phyloP scores from a whole-genome alignment of 1,140 invertebrate species.

The Olivierus martensii region DNA sequence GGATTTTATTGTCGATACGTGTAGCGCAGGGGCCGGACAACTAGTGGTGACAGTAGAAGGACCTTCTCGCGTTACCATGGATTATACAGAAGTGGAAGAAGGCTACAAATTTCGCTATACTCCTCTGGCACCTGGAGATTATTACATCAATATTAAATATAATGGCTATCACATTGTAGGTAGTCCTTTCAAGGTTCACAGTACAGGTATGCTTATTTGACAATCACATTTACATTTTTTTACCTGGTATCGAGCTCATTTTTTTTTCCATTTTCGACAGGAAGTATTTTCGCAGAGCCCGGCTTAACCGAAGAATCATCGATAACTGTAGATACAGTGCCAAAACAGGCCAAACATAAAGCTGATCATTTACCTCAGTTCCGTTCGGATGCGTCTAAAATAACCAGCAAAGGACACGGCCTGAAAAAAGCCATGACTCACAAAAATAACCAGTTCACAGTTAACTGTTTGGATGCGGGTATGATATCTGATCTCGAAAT shows the following conservation, averaged over 20 bases:
- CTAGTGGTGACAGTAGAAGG: conserved; percentile 88
- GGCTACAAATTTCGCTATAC: conserved; percentile 95
- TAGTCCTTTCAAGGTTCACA: conserved; percentile 70
- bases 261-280: background rate
- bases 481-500: too few species aligned
- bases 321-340: conserved; percentile 84
- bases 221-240: too few species aligned
- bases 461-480: conserved; percentile 68
- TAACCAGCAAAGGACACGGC: conserved; percentile 82
- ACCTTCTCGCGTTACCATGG: conserved; percentile 88
- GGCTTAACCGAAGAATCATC: conserved; percentile 63
- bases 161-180: conserved; percentile 88
- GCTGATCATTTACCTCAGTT: conserved; percentile 59
- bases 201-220: too few species aligned
- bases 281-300: conserved; percentile 6
- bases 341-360: conserved; percentile 53
- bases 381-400: conserved; percentile 79
- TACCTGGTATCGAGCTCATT: too few species aligned
- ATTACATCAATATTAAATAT: conserved; percentile 90
- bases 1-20: conserved; percentile 90
- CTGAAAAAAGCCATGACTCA: conserved; percentile 86
- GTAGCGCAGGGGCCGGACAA: conserved; percentile 81
- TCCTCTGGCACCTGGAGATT: conserved; percentile 82
- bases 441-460: conserved; percentile 83
- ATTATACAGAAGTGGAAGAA: conserved; percentile 87